phyloP scores from a whole-genome alignment of 2,797 vertebrate species.

The Gila robusta region DNA sequence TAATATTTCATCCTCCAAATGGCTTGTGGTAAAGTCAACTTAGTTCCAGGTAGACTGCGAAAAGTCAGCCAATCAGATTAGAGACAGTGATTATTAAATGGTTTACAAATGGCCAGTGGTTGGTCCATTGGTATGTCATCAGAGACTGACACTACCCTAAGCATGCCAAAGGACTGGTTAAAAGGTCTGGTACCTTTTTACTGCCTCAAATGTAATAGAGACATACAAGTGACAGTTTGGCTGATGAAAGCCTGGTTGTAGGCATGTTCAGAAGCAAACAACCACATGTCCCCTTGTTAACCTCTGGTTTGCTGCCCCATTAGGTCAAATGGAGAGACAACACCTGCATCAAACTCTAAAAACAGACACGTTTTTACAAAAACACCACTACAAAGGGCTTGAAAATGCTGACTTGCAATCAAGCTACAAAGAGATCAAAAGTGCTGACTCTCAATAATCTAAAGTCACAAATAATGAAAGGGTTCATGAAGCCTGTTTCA shows the following conservation, averaged over 20 bases:
- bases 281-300: slow-evolving; percentile 23
- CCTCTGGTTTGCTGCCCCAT: slow-evolving; percentile 9
- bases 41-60: neutral
- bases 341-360: slow-evolving; percentile 29
- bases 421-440: slow-evolving; percentile 28
- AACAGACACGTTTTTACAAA: slow-evolving; percentile 28
- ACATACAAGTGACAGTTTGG: neutral
- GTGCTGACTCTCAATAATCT: slow-evolving; percentile 16
- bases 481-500: neutral
- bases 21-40: neutral
- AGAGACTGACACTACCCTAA: neutral
- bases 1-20: neutral
- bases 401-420: slow-evolving; percentile 7
- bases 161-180: neutral
- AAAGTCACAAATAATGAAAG: slow-evolving; percentile 23
- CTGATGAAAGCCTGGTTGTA: slow-evolving; percentile 7
- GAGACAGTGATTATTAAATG: neutral
- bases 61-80: neutral
- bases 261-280: slow-evolving; percentile 30
- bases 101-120: neutral
- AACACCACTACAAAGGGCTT: slow-evolving; percentile 3
- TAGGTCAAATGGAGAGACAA: slow-evolving; percentile 25
- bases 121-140: neutral
- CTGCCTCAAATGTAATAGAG: slow-evolving; percentile 11
- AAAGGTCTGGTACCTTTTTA: neutral